Base-by-base conservation (phyloP, 1,140 invertebrate genomes). In the Neodiprion pinetum region DNA sequence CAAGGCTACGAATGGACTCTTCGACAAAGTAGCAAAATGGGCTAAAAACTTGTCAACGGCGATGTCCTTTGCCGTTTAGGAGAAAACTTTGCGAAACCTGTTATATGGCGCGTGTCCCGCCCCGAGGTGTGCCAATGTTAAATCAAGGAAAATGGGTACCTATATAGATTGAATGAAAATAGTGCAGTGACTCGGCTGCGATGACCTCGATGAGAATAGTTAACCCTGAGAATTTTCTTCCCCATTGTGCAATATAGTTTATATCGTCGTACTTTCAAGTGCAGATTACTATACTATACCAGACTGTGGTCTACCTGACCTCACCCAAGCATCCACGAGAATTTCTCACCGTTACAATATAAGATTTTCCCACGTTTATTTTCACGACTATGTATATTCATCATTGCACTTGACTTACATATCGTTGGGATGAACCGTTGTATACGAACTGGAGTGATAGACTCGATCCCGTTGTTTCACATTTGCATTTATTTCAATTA, bases 401-500 rank as follows among this genome's bases (percentile, higher is more conserved):
- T 40, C 53, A 69, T 12, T 69, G n/a, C 40, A 23, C 67, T 69
- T 69, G 67, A 69, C 67, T 69, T 14, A 23, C 11, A 69, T 68
- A 14, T 12, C 67, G 17, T 14, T 14, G 12, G 1, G 61, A 65
- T 65, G 12, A 65, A 14, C 61, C 61, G 12, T 65, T 14, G 17
- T 14, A 65, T 65, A 4, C 61, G 2, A 3, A 40, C 5, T 40
- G 28, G 28, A 40, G 28, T 40, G 28, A 5, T 40, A 40, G 28
- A 40, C 28, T 40, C 5, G 73, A 53, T 49, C 67, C 40, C 48
- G 75, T 79, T 75, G 69, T 73, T 9, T 74, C 53, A 48, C 69
- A 77, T 80, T 78, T 76, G 67, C 74, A 78, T 78, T 74, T 72
- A 75, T 73, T 50, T 53, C 8, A 40, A 40, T 14, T 49, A 23